Percentiles rank a stretch among this genome's conserved stretches.
These are phyloP conservation scores for Carterocephalus palaemon DNA, from an alignment of 2,888 invertebrate species.

Conservation along the genomic window DNA sequence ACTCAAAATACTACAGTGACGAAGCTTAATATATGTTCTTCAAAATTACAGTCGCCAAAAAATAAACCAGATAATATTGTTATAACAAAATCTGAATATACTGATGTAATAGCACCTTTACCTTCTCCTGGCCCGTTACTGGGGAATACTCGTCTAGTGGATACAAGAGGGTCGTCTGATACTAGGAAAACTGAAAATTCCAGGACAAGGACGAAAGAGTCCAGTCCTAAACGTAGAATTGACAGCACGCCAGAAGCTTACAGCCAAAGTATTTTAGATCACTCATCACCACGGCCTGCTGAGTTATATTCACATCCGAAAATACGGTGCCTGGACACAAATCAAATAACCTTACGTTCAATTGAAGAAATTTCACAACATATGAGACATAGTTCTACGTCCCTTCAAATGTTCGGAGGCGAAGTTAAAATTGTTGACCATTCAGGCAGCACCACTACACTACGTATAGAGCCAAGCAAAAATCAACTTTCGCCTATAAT, in stretches of 20 bases:
- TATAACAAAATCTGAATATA: slow-evolving; percentile 67
- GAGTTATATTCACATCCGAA: slow-evolving; percentile 71
- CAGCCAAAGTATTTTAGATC: slow-evolving; percentile 64
- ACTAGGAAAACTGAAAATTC: slow-evolving; percentile 56
- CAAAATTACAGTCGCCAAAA: slow-evolving; percentile 58
- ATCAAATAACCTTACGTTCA: slow-evolving; percentile 68
- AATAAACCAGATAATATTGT: slow-evolving; percentile 79
- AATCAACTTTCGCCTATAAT: slow-evolving; percentile 78
- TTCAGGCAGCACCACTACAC: slow-evolving; percentile 83
- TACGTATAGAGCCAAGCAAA: slow-evolving; percentile 83
- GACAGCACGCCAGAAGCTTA: slow-evolving; percentile 62
- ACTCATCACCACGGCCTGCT: slow-evolving; percentile 59
- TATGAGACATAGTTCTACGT: slow-evolving; percentile 74
- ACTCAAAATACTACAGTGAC: slow-evolving; percentile 60
- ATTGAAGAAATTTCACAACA: slow-evolving; percentile 80
- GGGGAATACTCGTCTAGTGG: slow-evolving; percentile 89
- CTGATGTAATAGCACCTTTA: slow-evolving; percentile 80
- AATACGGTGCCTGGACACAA: slow-evolving; percentile 72
- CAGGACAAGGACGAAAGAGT: slow-evolving; percentile 52
- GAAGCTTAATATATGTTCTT: slow-evolving; percentile 52
- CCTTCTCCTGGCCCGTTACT: slow-evolving; percentile 91
- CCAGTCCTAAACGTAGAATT: slow-evolving; percentile 65
- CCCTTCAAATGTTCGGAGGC: slow-evolving; percentile 85
- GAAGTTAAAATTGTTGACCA: slow-evolving; percentile 87
- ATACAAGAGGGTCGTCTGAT: slow-evolving; percentile 73